Conservation (phyloP, 2,113 vertebrate genomes). For the Leptobrachium ailaonicum region DNA sequence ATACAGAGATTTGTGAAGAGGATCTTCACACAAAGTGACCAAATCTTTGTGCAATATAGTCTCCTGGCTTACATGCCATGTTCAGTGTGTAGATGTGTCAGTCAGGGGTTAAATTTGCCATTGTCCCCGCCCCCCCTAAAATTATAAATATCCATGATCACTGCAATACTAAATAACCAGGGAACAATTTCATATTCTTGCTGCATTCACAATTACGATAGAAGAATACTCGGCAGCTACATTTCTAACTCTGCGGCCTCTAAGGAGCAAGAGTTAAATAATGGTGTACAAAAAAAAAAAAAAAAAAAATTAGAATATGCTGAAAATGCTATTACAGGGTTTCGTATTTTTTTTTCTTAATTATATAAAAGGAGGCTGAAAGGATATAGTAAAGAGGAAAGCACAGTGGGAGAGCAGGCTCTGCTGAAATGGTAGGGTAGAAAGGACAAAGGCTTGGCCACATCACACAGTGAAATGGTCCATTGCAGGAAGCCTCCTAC, state of each 20-base stretch:
- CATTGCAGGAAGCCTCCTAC: too few relatives aligned
- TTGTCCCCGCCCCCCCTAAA: too few relatives aligned
- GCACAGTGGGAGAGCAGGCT: not conserved
- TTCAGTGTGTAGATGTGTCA: too few relatives aligned
- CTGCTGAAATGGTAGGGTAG: not conserved
- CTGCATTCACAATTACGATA: not conserved
- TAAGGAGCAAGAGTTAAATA: not conserved
- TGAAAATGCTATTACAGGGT: not conserved
- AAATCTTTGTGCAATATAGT: too few relatives aligned
- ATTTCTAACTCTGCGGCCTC: not conserved
- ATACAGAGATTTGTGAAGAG: too few relatives aligned
- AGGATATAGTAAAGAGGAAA: not conserved
- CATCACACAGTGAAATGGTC: not conserved
- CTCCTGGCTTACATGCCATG: too few relatives aligned
- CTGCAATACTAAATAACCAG: too few relatives aligned
- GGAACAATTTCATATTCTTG: too few relatives aligned
- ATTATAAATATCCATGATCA: too few relatives aligned
- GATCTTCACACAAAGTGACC: too few relatives aligned
- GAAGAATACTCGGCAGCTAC: too few relatives aligned
- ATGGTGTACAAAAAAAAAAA: not conserved
- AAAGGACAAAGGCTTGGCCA: not conserved
- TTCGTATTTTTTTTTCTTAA: not conserved
- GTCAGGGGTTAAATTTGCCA: too few relatives aligned
- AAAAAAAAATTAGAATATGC: not conserved
- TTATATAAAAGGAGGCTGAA: not conserved